These are phyloP conservation scores for Sminthurides bifidus DNA, from an alignment of 1,140 invertebrate species.

Conservation along the genomic window DNA sequence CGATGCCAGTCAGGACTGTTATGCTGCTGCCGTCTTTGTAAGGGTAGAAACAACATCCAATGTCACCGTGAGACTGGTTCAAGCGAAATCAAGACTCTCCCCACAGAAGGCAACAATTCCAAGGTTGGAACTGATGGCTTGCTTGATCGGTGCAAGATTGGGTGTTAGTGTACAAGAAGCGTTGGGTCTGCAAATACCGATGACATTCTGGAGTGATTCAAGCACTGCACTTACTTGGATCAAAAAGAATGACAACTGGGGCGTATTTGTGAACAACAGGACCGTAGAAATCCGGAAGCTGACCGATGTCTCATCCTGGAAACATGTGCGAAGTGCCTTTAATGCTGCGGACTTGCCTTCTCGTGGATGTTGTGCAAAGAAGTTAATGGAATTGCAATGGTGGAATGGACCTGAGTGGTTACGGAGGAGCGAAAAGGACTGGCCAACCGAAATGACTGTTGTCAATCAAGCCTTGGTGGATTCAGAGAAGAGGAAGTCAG, in stretches of 20 bases:
- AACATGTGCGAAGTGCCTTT: slow-evolving; percentile 1
- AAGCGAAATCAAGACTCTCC: slow-evolving; percentile 34
- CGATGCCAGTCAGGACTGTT: slow-evolving; percentile 4
- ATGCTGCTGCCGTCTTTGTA: not conserved
- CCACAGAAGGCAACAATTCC: slow-evolving; percentile 35
- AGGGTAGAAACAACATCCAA: not conserved
- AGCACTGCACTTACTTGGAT: slow-evolving; percentile 34
- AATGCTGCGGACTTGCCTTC: slow-evolving; percentile 22
- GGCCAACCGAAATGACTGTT: not conserved
- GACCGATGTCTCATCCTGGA: not conserved
- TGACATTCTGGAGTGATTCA: slow-evolving; percentile 35
- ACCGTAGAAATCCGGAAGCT: slow-evolving; percentile 26
- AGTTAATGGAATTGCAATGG: slow-evolving; percentile 14
- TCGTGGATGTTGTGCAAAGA: not conserved
- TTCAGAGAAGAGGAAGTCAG: slow-evolving; percentile 6
- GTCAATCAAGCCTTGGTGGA: not conserved
- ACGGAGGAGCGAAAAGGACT: not conserved
- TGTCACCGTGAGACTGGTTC: slow-evolving; percentile 27
- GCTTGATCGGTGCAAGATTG: slow-evolving; percentile 34
- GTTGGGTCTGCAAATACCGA: slow-evolving; percentile 12
- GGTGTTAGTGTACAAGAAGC: slow-evolving; percentile 9
- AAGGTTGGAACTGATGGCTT: slow-evolving; percentile 35
- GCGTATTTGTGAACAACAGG: slow-evolving; percentile 27
- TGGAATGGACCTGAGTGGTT: slow-evolving; percentile 18
- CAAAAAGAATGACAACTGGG: slow-evolving; percentile 26